Base-by-base conservation (phyloP, 2,797 vertebrate genomes). In the Thaleichthys pacificus region DNA sequence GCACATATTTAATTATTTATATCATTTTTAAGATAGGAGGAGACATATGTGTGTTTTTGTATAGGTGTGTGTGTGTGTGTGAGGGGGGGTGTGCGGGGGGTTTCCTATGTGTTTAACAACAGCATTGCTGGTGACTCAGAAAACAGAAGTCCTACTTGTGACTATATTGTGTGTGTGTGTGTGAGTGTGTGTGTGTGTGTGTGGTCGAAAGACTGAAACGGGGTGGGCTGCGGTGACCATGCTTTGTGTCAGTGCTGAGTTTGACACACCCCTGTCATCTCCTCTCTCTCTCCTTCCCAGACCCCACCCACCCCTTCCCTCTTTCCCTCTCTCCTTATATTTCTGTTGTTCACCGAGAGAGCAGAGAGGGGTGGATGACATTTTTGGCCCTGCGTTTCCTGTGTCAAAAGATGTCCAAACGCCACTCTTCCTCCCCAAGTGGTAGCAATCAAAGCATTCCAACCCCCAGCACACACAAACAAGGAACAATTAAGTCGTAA, bases 361-460 rank as follows among this genome's bases (percentile, higher is more conserved):
- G 74, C 61, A 77, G 66, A 74, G 66, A 70, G 69, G 82, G 75
- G 78, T 81, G 85, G 88, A 83, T 86, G 87, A 86, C 80, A 85
- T 77, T 84, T 72, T 82, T 78, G 38, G 60, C 68, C 73, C 70
- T 70, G 38, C 19, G 15, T 77, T 91, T 92, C 91, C 90, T 92
- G 91, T 92, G 89, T 88, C 89, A 89, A 87, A 87, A 85, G 82
- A 91, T 66, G 82, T 83, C 88, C 85, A 87, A 91, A 91, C 47
- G 77, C 82, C 70, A 57, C 80, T 87, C 86, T 90, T 89, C 89
- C 89, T 85, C 82, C 80, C 68, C 66, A 73, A 89, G 87, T 66
- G 83, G 85, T 85, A 73, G 26, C 42, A 91, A 91, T 92, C 91
- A 92, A 92, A 93, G 91, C 91, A 86, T 86, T 86, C 85, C 85